Conservation (phyloP, 2,797 vertebrate species). For the Chloroceryle inda region DNA sequence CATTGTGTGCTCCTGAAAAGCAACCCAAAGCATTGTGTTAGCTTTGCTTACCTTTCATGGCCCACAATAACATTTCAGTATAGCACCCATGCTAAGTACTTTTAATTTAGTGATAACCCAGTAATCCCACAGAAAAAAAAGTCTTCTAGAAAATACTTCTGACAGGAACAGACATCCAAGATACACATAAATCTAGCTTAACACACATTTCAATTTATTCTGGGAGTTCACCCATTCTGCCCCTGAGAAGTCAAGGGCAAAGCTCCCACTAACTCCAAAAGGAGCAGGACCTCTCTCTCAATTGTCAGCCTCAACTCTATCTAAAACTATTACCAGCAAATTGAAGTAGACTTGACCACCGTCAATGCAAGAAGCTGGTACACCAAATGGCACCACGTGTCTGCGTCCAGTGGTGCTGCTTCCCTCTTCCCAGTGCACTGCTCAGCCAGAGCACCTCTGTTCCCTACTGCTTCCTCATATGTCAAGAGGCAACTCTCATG, state of each 20-base stretch:
- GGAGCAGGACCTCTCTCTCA: background rate
- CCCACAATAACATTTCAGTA: background rate
- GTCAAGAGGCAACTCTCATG: background rate
- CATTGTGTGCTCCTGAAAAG: background rate
- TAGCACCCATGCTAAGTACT: background rate
- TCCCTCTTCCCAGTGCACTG: background rate
- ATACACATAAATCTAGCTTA: background rate
- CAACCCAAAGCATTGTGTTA: background rate
- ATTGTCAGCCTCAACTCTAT: background rate
- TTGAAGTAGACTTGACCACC: background rate
- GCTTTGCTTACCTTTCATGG: background rate
- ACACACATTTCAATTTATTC: background rate
- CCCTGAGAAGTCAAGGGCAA: background rate
- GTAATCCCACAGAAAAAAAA: background rate
- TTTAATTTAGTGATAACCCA: background rate
- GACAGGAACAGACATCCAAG: background rate
- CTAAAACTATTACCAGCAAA: background rate
- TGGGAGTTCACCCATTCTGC: background rate
- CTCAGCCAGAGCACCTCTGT: background rate
- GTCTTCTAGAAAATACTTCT: background rate
- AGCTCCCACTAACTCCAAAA: background rate
- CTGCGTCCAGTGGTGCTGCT: background rate
- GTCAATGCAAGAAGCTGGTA: background rate
- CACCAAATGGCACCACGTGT: background rate
- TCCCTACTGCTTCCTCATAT: background rate